Percentiles rank a stretch among this genome's conserved stretches.
These are phyloP conservation scores for Picathartes gymnocephalus DNA, from an alignment of 2,113 vertebrate species.

Conservation along the genomic window DNA sequence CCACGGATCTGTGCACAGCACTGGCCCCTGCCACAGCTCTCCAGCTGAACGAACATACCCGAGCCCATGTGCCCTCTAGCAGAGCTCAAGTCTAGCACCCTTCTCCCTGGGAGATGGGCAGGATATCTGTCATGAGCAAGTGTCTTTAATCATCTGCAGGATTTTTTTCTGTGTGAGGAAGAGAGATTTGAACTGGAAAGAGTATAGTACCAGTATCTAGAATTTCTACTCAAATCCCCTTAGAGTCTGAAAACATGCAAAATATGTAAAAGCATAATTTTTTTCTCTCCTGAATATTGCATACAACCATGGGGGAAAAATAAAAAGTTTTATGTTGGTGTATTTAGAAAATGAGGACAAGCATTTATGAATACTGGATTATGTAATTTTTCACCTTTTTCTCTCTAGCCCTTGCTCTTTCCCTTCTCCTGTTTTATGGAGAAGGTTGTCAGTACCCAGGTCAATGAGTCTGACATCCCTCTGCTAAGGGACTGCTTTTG, in stretches of 20 bases:
- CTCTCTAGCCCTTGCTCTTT: neutral
- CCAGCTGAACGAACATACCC: rapidly evolving
- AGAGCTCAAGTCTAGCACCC: neutral
- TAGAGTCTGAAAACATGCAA: neutral
- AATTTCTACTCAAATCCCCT: neutral
- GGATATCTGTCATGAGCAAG: neutral
- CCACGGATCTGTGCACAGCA: rapidly evolving
- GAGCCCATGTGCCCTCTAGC: neutral
- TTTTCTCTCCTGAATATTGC: neutral
- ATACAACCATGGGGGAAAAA: neutral
- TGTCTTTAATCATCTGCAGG: neutral
- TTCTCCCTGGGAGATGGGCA: neutral
- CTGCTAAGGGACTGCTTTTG: neutral
- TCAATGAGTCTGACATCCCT: neutral
- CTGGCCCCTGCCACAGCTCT: neutral
- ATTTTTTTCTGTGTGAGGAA: neutral
- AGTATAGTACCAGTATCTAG: neutral
- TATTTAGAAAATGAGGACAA: neutral
- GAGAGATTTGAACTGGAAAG: neutral
- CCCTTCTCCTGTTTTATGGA: neutral
- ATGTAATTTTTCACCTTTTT: neutral
- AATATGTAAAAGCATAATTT: neutral
- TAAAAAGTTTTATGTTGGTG: neutral
- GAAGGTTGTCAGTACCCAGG: neutral
- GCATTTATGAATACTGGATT: neutral